Evolutionary conservation across 1,140 invertebrate species (phyloP), one percentile per base, ranked within the genome.

Genomic region (Tachypleus tridentatus): DNA sequence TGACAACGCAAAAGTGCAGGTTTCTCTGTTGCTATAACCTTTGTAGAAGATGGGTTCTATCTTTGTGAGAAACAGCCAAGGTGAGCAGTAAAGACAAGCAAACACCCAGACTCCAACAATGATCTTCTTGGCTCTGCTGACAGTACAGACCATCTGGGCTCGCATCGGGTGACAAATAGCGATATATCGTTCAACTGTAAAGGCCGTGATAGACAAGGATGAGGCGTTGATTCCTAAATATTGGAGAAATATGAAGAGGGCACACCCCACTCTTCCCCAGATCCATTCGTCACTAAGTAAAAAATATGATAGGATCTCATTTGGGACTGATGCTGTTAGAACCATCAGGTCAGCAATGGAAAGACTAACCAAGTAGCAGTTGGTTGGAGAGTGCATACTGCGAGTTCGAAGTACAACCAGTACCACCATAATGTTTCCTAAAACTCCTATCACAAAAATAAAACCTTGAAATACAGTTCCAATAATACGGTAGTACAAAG

Each of bases 151-250:
- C 49, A 76, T 77, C 66, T 81, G 80, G 4, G 83, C 82, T 67
- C 77, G 75, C 74, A 84, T 79, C 2, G 82, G 83, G 70, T 83
- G 78, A 66, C 82, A 84, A 54, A 84, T 84, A 60, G 82, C 82
- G 58, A 84, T 82, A 70, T 81, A 83, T 49, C 82, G 70, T 70
- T 83, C 82, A 5, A 86, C 80, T 3, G 85, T 87, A 75, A 86
- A 87, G 0, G 85, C 84, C 11, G 85, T 82, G 52, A 86, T 81
- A 49, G 81, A 83, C 49, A 86, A 73, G 1, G 83, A 82, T 0
- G 83, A 85, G 29, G 81, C 83, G 73, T 88, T 87, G 64, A 87
- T 85, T 3, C 85, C 86, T 7, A 86, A 74, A 73, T 85, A 83
- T 69, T 85, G 84, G 4, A 81, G 74, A 71, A 85, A 87, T 10